Base-by-base conservation (phyloP, 2,888 invertebrate species). In the Ariolimax columbianus region DNA sequence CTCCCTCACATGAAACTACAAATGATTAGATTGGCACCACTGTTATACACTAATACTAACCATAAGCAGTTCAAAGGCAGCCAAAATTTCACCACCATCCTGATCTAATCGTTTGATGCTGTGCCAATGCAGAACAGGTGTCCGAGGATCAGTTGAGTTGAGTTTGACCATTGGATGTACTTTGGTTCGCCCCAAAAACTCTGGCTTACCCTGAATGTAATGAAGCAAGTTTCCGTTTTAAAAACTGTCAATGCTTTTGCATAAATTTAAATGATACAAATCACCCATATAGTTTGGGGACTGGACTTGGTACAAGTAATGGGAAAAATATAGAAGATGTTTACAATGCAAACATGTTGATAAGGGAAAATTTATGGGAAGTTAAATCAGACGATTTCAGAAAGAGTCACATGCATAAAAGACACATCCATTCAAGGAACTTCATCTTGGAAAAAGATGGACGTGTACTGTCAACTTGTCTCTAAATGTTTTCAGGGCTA, bases 61-160 rank as follows among this genome's bases (percentile, higher is more conserved):
- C 91, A 93, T 88, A 88, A 94, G 93, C 23, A 94, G 91, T 88
- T 94, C 94, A 91, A 94, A 94, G n/a, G 94, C 93, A 33, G 94
- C 94, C 51, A 95, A 91, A 4, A 95, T 90, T 89, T 95, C 95
- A 55, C 95, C 95, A 36, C 92, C 93, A 26, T 89, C 82, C 77
- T 92, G 90, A n/a, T 90, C 89, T 1, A 91, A 91, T 68, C 93
- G 91, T 55, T 84, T 89, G 40, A 95, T 91, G 4, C 90, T 89
- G 87, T 92, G 93, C 95, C 95, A 95, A 89, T 94, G 92, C 38
- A 95, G 92, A 3, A 92, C 92, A 2, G 94, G 92, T 9, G 93
- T 92, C 26, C 93, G 88, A 43, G 92, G 91, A 89, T 93, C 94
- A 33, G 90, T 87, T n/a, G 93, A 92, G 85, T 91, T 92, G 70